Conservation (phyloP, 1,140 invertebrate genomes). For the Drosophila mayri region DNA sequence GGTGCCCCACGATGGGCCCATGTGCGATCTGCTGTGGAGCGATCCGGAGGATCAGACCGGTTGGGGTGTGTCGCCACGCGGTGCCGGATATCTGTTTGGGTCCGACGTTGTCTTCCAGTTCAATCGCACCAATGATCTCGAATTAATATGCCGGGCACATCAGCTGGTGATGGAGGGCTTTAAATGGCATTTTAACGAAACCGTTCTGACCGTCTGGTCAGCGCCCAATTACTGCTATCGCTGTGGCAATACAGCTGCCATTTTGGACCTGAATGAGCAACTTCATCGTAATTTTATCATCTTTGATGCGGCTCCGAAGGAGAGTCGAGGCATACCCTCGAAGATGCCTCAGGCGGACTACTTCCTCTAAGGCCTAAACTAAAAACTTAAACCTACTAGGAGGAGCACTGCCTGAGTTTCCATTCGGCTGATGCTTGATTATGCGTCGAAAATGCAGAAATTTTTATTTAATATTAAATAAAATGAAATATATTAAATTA, state of each 20-base stretch:
- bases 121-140: constrained; percentile 98
- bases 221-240: constrained; percentile 99
- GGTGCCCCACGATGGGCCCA: constrained; percentile 99
- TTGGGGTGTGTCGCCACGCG: constrained; percentile 98
- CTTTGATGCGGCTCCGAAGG: constrained; percentile 99
- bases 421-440: too few species aligned
- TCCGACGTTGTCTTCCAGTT: constrained; percentile 98
- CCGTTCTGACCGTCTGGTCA: constrained; percentile 99
- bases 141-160: constrained; percentile 99
- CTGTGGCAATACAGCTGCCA: constrained; percentile 99
- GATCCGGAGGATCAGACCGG: constrained; percentile 98
- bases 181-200: constrained; percentile 99
- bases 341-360: constrained; percentile 99
- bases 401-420: too few species aligned
- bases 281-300: constrained; percentile 98
- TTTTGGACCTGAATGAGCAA: constrained; percentile 98
- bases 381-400: too few species aligned
- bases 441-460: too few species aligned
- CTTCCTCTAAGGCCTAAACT: constrained; percentile 91
- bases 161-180: constrained; percentile 99
- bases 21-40: constrained; percentile 99
- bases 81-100: constrained; percentile 99
- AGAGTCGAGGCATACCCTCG: constrained; percentile 97
- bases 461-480: constrained; percentile 1
- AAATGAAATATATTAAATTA: neutral